These are phyloP conservation scores for Polydrusus pterygomalis DNA, from an alignment of 2,888 invertebrate species.

Conservation along the genomic window DNA sequence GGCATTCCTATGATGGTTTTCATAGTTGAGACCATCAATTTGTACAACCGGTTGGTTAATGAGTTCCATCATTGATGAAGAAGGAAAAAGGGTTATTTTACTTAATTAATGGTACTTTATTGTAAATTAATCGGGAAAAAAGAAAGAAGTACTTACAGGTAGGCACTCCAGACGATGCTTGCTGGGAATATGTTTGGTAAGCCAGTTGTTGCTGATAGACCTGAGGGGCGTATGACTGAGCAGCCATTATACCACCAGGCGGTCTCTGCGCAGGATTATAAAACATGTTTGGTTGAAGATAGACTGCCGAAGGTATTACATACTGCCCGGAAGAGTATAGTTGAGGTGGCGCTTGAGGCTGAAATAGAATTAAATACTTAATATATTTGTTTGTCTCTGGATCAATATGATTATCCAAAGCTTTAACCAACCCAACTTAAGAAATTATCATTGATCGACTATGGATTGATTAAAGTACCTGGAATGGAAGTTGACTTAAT, in stretches of 20 bases:
- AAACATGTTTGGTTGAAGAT: constrained; percentile 8
- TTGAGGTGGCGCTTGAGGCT: constrained; percentile 29
- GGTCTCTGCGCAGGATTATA: constrained; percentile 20
- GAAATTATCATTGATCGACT: too few species aligned
- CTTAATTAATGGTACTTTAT: too few species aligned
- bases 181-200: constrained; percentile 27
- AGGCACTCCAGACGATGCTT: constrained; percentile 28
- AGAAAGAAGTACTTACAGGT: constrained; percentile 28
- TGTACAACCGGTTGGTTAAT: too few species aligned
- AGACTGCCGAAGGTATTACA: constrained; percentile 26
- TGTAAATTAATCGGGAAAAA: neutral
- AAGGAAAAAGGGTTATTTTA: too few species aligned
- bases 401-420: too few species aligned
- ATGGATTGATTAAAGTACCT: too few species aligned
- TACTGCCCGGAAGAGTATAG: constrained; percentile 28
- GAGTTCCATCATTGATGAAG: too few species aligned
- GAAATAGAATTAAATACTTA: constrained; percentile 4
- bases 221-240: constrained; percentile 23
- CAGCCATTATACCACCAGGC: constrained; percentile 33
- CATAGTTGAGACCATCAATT: too few species aligned
- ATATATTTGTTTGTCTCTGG: too few species aligned
- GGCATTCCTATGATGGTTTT: too few species aligned
- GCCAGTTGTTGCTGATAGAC: constrained; percentile 25
- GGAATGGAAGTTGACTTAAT: too few species aligned
- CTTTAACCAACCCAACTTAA: too few species aligned